Evolutionary conservation across 2,113 vertebrate genomes (phyloP), one percentile per base, ranked within the genome.

Genomic region (Rhabdomys dilectus): DNA sequence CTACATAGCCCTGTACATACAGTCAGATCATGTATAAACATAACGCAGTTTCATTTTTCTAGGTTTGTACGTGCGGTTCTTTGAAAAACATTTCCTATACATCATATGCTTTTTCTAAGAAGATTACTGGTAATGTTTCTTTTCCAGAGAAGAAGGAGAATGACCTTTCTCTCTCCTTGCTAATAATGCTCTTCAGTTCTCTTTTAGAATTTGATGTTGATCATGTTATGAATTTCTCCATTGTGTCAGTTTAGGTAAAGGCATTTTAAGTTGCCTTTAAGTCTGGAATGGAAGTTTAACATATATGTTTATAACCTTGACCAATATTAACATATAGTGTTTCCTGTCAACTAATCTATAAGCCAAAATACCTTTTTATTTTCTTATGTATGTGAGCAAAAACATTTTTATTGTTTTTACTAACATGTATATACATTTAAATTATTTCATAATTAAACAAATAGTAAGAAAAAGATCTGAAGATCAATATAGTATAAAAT

Each of bases 241-340:
- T 6, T 24, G 88, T 85, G 92, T 56, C 11, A 85, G 78, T 34
- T 81, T 91, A 64, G n/a, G 11, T 21, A 95, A 89, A 73, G 7
- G 4, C 53, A 4, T 62, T 81, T 75, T 34, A 48, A 87, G 51
- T 68, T 77, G 8, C 9, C 53, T 53, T 80, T 29, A 91, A 45
- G 7, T 91, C 88, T 93, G 34, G 84, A 94, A 62, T 66, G 2
- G 15, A 89, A 8, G 31, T 89, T 96, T 34, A 95, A 60, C 51
- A 56, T 77, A 34, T 53, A 7, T 72, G 10, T 26, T 88, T 95
- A 78, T 87, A 58, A 60, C 10, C 51, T 92, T 66, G 58, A 75
- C n/a, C 29, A 88, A 78, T 70, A 45, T 94, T 22, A 78, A 39
- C 9, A 73, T 51, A 62, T 81, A 62, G 42, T 31, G 80, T 76